Base-by-base conservation (phyloP, 2,113 vertebrate genomes). In the Myrmecophaga tridactyla region DNA sequence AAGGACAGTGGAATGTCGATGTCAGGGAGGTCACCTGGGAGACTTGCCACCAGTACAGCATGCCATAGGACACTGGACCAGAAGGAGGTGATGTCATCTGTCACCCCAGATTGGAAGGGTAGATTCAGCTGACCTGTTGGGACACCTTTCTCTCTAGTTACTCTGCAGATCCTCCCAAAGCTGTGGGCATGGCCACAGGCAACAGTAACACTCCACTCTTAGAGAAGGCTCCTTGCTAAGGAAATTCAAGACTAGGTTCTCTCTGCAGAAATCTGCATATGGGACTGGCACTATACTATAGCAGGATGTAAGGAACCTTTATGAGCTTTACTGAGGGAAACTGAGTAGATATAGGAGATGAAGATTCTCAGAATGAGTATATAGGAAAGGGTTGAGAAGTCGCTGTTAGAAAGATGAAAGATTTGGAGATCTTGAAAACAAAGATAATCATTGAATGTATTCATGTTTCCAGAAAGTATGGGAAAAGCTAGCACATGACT, bases 41-140 rank as follows among this genome's bases (percentile, higher is more conserved):
- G n/a, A n/a, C 67, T 9, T 31, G 11, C 9, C 63, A n/a, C n/a
- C n/a, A n/a, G n/a, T n/a, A n/a, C n/a, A n/a, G n/a, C n/a, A n/a
- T n/a, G 34, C 39, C 4, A 27, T 1, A n/a, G 36, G 41, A 34
- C 18, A 10, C 36, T 17, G 63, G 48, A 3, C 89, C 81, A 29
- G 17, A 63, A 41, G 6, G 6, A 27, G 29, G 0, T 23, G 23
- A 3, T 81, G 51, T 46, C 20, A 0, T 70, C 31, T 58, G 48
- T 72, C 36, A 58, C 43, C 43, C 46, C 43, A 43, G 53, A 18
- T 51, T 12, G 56, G 43, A 84, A 60, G 15, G 20, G 62, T 27
- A 48, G 34, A 18, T 7, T 36, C 77, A 46, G 27, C 78, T 69
- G 39, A 8, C 29, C 23, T 51, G 18, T 15, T 10, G 65, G 41